Base-by-base conservation (phyloP, 2,888 invertebrate genomes). In the Theretra japonica region DNA sequence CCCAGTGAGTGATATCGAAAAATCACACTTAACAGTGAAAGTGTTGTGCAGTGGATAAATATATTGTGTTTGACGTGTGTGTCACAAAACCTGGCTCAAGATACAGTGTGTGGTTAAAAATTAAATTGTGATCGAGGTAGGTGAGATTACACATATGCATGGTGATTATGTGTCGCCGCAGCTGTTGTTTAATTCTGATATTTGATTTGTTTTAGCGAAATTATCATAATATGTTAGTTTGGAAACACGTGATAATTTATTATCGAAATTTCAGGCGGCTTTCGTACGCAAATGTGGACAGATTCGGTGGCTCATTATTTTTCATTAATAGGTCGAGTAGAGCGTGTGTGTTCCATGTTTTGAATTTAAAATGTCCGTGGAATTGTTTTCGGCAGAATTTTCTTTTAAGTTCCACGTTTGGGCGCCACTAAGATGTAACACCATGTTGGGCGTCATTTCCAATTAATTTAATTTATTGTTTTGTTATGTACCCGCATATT, bases 1-100 rank as follows among this genome's bases (percentile, higher is more conserved):
- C 79, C 86, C 83, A 86, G 88, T 88, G 88, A 81, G 91, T 90
- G 90, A 78, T 86, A 86, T 81, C 89, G 87, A 85, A 85, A 86
- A 81, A 76, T 41, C 65, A 48, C 56, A 53, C 70, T 72, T 73
- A 79, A 82, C 72, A 80, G 83, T 83, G 83, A 83, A 80, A 84
- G 88, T 88, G 88, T 82, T 82, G 89, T 90, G 77, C 41, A 59
- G 72, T 72, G 72, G 53, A 53, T 21, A 72, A 76, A 82, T 85
- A 79, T 82, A 81, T 83, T 83, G 88, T 89, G 88, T 82, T 83
- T 87, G 77, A 86, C 82, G 83, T 82, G 88, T 85, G 84, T 78
- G 78, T 41, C 17, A 79, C 74, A 79, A 81, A 81, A 83, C 83
- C 83, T 82, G 79, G 83, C 83, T 85, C 72, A 80, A 79, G 73